These are phyloP conservation scores for Drosophila rellima DNA, from an alignment of 2,888 invertebrate genomes.

Conservation along the genomic window DNA sequence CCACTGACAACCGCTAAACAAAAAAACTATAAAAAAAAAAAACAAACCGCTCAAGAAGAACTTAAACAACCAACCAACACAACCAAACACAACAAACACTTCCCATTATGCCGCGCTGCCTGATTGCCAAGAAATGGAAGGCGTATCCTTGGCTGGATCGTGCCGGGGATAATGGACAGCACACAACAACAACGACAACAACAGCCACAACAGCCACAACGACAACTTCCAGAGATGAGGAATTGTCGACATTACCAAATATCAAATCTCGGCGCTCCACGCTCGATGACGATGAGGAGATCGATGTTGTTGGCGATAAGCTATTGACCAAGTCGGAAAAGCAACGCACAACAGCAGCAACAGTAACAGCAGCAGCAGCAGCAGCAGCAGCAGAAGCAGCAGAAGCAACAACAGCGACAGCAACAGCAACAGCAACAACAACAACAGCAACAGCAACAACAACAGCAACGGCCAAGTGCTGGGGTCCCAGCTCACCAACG, in stretches of 20 bases:
- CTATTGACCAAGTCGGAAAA: constrained; percentile 85
- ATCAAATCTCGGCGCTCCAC: constrained; percentile 86
- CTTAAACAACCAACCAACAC: constrained; percentile 23
- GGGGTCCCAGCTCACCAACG: constrained; percentile 91
- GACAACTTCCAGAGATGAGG: constrained; percentile 61
- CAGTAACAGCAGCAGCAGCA: constrained; percentile 33
- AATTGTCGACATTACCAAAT: constrained; percentile 61
- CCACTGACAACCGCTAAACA: constrained; percentile 46
- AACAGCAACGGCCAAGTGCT: constrained; percentile 87
- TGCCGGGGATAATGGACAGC: constrained; percentile 84
- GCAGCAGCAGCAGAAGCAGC: constrained; percentile 46
- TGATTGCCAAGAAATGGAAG: constrained; percentile 98
- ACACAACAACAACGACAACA: constrained; percentile 28
- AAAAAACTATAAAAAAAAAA: constrained; percentile 1
- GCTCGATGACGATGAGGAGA: constrained; percentile 91
- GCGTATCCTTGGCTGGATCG: constrained; percentile 92
- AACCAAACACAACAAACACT: constrained; percentile 18
- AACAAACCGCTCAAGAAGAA: constrained; percentile 18
- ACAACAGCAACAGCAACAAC: constrained; percentile 59
- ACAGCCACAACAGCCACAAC: constrained; percentile 38
- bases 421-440: constrained; percentile 49
- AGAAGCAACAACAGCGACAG: constrained; percentile 57
- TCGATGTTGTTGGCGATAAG: constrained; percentile 93
- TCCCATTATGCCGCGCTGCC: constrained; percentile 94
- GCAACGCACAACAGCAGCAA: constrained; percentile 68